Evolutionary conservation across 2,797 vertebrate genomes (phyloP), one percentile per base, ranked within the genome.

Genomic region (Falco berigora): DNA sequence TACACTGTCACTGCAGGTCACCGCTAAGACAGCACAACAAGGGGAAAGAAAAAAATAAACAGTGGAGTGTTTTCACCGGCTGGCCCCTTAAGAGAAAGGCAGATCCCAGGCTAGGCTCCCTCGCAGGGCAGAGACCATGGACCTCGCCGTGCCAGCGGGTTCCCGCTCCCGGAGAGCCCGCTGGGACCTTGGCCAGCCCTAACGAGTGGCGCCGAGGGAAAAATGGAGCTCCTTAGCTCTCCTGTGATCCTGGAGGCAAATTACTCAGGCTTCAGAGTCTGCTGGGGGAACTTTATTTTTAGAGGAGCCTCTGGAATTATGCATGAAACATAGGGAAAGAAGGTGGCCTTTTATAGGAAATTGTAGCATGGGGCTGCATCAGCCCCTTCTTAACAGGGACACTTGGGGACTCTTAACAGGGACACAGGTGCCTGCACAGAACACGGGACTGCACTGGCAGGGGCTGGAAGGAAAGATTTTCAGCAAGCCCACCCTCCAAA

Each of bases 281-380:
- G 86, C 92, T 81, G 61, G 63, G 80, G 80, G 78, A 92, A 58
- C 84, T 89, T 94, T 96, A 95, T 96, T 95, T 97, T 94, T 94
- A 95, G 96, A 92, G 81, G 36, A 93, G 58, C 38, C 64, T 94
- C 75, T 96, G 94, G 94, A 95, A 97, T 97, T 94, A 96, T 94
- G 61, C 68, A 96, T 92, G 94, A 88, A 79, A 55, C 46, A 23
- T 16, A n/a, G 90, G 69, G 66, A 94, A 58, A 52, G 63, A 89
- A 84, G 71, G 81, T 91, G 83, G 86, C 44, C 52, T 87, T 88
- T 95, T 13, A 52, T 42, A 62, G 79, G 83, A 78, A 75, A 61
- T 30, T 23, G 46, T 86, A 78, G 59, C 50, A 14, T 5, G 50
- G 92, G 63, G 38, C 77, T 88, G 77, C 61, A 47, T 52, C 49